Evolutionary conservation across 2,888 invertebrate genomes (phyloP), one percentile per base, ranked within the genome.

Genomic region (Octodonta nipae): DNA sequence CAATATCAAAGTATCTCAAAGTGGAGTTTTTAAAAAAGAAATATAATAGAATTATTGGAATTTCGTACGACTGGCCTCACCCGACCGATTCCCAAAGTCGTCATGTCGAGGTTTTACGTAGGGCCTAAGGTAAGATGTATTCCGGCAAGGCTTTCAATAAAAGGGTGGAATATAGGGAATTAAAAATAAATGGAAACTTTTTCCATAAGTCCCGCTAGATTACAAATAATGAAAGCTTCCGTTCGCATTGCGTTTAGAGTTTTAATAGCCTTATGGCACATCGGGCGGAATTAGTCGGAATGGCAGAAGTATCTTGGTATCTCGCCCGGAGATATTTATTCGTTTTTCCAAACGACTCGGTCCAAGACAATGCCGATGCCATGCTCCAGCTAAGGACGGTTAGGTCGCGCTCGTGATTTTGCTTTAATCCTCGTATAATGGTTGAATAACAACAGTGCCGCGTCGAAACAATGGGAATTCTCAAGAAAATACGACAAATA

Each of bases 371-470:
- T 62, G 58, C 54, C 49, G 46, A 47, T 47, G 26, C 22, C 11
- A 22, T n/a, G n/a, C n/a, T n/a, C n/a, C n/a, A n/a, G 49, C 46
- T 50, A 50, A 51, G 49, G 49, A 50, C 47, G 49, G 38, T 41
- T 48, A 49, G 50, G 50, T 49, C 53, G 47, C 52, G 55, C 52
- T 54, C 58, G 58, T 60, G 61, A 62, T 63, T 61, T 61, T 48
- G 57, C 58, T 53, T 55, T 64, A 64, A 64, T 64, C 63, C 64
- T 58, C 55, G 60, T 60, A 63, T 64, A 64, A 64, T 63, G 64
- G 63, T 60, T 58, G 58, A 56, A 58, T 62, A 63, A 63, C 33
- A 22, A 13, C 40, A 40, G 40, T 24, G 37, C 30, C 40, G 37
- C 10, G 10, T n/a, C 22, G 11, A 22, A 22, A n/a, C n/a, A n/a